phyloP scores from a whole-genome alignment of 2,888 invertebrate species.

The Bellardia bayeri region DNA sequence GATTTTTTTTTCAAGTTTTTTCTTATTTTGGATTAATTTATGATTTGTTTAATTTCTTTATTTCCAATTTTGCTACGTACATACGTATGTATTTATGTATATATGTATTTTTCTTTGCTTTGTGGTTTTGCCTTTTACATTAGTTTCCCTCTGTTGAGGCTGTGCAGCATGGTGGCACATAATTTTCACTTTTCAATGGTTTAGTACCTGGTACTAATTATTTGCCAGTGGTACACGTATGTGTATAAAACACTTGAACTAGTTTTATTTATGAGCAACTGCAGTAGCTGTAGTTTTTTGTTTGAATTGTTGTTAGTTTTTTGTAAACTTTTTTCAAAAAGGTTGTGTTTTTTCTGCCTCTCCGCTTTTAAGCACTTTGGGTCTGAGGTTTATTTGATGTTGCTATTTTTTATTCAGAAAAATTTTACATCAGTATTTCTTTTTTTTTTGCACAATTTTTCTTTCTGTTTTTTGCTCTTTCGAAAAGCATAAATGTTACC shows the following conservation, averaged over 20 bases:
- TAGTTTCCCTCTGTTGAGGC: constrained; percentile 3
- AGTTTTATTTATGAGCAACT: constrained; percentile 66
- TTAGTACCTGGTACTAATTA: constrained; percentile 65
- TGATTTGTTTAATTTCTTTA: not conserved
- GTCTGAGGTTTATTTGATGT: constrained; percentile 58
- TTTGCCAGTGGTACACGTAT: constrained; percentile 53
- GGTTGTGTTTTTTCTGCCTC: constrained; percentile 7
- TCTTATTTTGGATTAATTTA: constrained; percentile 24
- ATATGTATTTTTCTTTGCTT: not conserved
- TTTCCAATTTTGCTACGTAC: not conserved
- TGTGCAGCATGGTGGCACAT: constrained; percentile 9
- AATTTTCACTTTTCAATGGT: constrained; percentile 66
- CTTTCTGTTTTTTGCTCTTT: not conserved
- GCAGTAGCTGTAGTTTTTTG: constrained; percentile 22
- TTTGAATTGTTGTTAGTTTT: constrained; percentile 16
- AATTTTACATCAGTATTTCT: not conserved
- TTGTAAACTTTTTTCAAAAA: constrained; percentile 51
- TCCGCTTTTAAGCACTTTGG: constrained; percentile 36
- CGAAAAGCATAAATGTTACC: constrained; percentile 31
- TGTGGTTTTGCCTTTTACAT: constrained; percentile 7
- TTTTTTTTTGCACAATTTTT: not conserved
- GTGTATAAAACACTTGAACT: constrained; percentile 72
- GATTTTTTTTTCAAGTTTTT: not conserved
- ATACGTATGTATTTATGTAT: too few relatives aligned
- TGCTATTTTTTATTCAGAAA: constrained; percentile 33